phyloP scores from a whole-genome alignment of 2,113 vertebrate species.

The Pleuronectes platessa region DNA sequence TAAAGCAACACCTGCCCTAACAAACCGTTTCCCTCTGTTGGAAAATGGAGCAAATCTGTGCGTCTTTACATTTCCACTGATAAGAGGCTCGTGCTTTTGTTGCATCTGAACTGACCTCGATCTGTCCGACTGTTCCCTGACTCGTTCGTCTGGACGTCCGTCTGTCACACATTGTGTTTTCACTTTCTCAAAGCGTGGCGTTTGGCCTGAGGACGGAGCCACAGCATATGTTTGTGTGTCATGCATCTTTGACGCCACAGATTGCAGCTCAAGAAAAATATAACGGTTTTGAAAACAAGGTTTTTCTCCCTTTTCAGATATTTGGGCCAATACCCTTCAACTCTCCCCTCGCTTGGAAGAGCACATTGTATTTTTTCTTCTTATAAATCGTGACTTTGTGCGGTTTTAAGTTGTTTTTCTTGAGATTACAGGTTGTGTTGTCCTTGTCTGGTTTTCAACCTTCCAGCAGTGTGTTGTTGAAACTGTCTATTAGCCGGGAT shows the following conservation, averaged over 20 bases:
- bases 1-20: neutral
- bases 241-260: slow-evolving; percentile 39
- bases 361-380: neutral
- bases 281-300: neutral
- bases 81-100: neutral
- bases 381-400: neutral
- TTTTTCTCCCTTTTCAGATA: neutral
- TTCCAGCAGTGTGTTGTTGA: slow-evolving; percentile 3
- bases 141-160: slow-evolving; percentile 45
- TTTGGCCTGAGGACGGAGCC: slow-evolving; percentile 42
- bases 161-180: slow-evolving; percentile 38
- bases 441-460: neutral
- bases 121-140: slow-evolving; percentile 20
- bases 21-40: neutral
- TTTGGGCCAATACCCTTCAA: too few species aligned
- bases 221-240: slow-evolving; percentile 53
- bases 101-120: slow-evolving; percentile 16
- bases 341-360: neutral
- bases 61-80: neutral
- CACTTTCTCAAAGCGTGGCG: slow-evolving; percentile 29
- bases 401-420: neutral
- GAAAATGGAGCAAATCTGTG: neutral
- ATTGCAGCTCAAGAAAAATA: slow-evolving; percentile 22
- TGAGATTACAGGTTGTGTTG: slow-evolving; percentile 3
- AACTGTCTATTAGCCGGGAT: neutral